phyloP scores from a whole-genome alignment of 2,113 vertebrate genomes.

The Stegostoma tigrinum region DNA sequence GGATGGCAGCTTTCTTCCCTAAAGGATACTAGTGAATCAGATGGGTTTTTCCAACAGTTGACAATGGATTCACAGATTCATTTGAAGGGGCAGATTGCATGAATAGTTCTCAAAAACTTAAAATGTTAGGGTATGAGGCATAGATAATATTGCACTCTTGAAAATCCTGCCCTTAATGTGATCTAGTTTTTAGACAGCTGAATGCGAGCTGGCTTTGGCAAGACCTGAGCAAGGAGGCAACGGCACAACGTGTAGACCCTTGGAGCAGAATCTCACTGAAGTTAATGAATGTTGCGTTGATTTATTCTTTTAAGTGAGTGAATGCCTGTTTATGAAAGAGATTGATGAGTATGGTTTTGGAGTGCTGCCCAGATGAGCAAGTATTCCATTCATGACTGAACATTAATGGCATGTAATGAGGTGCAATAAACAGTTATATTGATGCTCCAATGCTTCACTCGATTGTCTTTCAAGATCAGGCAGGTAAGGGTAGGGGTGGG shows the following conservation, averaged over 20 bases:
- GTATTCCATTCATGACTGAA: constrained; percentile 13
- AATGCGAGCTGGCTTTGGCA: neutral
- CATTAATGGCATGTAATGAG: neutral
- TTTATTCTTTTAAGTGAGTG: neutral
- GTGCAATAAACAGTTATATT: neutral
- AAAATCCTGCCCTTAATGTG: neutral
- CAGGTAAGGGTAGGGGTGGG: neutral
- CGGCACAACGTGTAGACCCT: neutral
- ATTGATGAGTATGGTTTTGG: neutral
- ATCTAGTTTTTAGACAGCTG: neutral
- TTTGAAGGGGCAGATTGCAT: neutral
- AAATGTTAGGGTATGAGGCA: neutral
- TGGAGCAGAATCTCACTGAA: neutral
- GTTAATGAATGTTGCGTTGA: constrained; percentile 10
- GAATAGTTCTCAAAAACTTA: no score
- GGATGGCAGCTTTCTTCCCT: no score
- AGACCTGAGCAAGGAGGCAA: neutral
- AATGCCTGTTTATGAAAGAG: neutral
- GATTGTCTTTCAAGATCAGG: neutral
- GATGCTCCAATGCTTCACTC: neutral
- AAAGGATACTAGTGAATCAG: no score
- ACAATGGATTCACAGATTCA: no score
- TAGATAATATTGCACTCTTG: neutral
- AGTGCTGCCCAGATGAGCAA: neutral
- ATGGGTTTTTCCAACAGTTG: no score